Evolutionary conservation across 1,140 invertebrate species (phyloP).

Genomic region (Drosophila suzukii): DNA sequence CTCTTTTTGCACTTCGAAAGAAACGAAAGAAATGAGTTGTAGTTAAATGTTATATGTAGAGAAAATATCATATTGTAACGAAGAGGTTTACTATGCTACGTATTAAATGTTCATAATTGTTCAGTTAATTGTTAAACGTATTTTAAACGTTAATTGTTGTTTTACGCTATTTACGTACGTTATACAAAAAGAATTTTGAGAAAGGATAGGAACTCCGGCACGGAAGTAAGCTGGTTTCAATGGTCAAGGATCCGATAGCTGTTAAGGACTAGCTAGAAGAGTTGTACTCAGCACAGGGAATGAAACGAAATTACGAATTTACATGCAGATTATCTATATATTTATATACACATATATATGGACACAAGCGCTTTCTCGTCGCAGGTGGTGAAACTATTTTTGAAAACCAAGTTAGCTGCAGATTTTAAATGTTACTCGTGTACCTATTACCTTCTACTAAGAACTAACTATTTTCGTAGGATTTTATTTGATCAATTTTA

Average conservation of each 20-base stretch:
- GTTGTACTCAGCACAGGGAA: constrained; percentile 44
- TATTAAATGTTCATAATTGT: constrained; percentile 52
- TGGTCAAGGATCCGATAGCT: constrained; percentile 29
- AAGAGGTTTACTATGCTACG: constrained; percentile 26
- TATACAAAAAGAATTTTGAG: constrained; percentile 13
- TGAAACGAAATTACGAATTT: constrained; percentile 66
- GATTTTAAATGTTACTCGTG: constrained; percentile 50
- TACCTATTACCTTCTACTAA: constrained; percentile 14
- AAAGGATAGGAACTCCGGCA: not conserved
- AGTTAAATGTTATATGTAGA: constrained; percentile 1
- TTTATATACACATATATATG: constrained; percentile 50
- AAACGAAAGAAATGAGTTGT: constrained; percentile 11
- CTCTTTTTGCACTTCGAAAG: not conserved
- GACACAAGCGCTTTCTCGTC: constrained; percentile 10
- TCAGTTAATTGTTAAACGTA: constrained; percentile 52
- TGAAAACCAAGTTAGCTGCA: constrained; percentile 30
- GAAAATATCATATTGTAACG: not conserved
- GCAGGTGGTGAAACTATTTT: constrained; percentile 29
- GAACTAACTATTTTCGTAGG: constrained; percentile 3
- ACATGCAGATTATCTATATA: constrained; percentile 50
- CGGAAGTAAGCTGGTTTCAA: constrained; percentile 39
- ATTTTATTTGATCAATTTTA: constrained; percentile 26
- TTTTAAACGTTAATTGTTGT: constrained; percentile 39
- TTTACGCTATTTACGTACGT: constrained; percentile 19
- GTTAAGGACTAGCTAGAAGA: constrained; percentile 46